Base-by-base conservation (phyloP, 2,888 invertebrate genomes). In the Tinea pellionella region DNA sequence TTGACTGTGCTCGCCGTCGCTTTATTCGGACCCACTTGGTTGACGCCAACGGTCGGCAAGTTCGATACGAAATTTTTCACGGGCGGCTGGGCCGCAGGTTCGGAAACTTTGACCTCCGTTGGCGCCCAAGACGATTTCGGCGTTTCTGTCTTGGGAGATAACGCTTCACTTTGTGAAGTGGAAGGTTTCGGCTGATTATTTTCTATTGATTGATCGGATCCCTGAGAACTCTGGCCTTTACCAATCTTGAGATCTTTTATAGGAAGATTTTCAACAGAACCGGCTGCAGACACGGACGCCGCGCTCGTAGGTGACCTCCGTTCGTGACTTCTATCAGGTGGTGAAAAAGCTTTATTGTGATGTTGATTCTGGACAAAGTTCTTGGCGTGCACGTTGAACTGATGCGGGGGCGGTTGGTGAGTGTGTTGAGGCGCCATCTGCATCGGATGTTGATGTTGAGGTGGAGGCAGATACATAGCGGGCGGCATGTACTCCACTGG, bases 311-410 rank as follows among this genome's bases (percentile, higher is more conserved):
- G 72, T 11, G 67, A 61, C 59, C 71, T 73, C 56, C 65, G 74
- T 59, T 83, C 83, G n/a, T 70, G 80, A 51, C 32, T 66, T 62
- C 82, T 83, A 6, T 61, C 59, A 1, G 53, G 55, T 0, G 70
- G 72, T 1, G 69, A 64, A 62, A 71, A 81, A 3, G 65, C 71
- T 63, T 74, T 74, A 56, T 66, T 71, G 57, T 80, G 80, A 62
- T 73, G 74, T 59, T 85, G 85, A 3, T 81, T 82, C 55, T 79
- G 80, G 3, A 88, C 65, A 70, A 84, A 89, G 68, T 87, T 89
- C 66, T 81, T 89, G 1, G 88, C 88, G 63, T 88, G 85, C 7
- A 88, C 88, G 63, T 88, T 86, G 71, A 89, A 80, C 69, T 87
- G 80, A 66, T 88, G 85, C 16, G 84, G 77, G 43, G 77, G 68